Evolutionary conservation across 2,113 vertebrate genomes (phyloP).

Genomic region (Aspidoscelis tigris): DNA sequence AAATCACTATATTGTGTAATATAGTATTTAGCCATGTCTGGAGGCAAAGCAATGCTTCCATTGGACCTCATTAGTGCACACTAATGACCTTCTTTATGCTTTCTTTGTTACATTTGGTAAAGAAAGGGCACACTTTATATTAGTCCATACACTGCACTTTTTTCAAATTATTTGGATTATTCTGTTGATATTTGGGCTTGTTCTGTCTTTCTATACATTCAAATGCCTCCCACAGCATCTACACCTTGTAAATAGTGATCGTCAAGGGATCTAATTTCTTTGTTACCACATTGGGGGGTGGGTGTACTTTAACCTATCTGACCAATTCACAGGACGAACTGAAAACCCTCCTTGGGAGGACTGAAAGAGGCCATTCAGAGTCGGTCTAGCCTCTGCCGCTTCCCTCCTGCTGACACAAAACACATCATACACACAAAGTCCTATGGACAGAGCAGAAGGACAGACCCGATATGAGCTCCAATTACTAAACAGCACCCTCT

Average conservation of each 20-base stretch:
- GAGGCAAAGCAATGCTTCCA: too few relatives aligned
- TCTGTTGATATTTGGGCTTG: not conserved
- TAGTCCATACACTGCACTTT: too few relatives aligned
- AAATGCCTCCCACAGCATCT: not conserved
- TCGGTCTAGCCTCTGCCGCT: constrained; percentile 14
- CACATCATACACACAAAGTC: constrained; percentile 44
- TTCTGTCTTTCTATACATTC: not conserved
- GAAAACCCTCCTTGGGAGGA: constrained; percentile 32
- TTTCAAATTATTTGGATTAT: not conserved
- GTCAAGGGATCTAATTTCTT: constrained; percentile 20
- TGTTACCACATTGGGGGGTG: not conserved
- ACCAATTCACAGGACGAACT: constrained; percentile 9
- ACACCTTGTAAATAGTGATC: not conserved
- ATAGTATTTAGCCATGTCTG: too few relatives aligned
- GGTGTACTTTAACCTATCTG: not conserved
- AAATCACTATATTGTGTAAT: too few relatives aligned
- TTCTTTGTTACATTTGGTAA: not conserved
- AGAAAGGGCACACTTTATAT: too few relatives aligned
- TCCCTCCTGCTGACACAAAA: constrained; percentile 27
- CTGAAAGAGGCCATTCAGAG: constrained; percentile 54
- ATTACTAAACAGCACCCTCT: constrained; percentile 39
- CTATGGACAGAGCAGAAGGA: constrained; percentile 38
- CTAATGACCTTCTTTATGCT: too few relatives aligned
- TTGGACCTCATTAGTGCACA: too few relatives aligned
- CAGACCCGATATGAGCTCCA: constrained; percentile 49